phyloP scores from a whole-genome alignment of 2,113 vertebrate species.

The Haliaeetus leucogaster region DNA sequence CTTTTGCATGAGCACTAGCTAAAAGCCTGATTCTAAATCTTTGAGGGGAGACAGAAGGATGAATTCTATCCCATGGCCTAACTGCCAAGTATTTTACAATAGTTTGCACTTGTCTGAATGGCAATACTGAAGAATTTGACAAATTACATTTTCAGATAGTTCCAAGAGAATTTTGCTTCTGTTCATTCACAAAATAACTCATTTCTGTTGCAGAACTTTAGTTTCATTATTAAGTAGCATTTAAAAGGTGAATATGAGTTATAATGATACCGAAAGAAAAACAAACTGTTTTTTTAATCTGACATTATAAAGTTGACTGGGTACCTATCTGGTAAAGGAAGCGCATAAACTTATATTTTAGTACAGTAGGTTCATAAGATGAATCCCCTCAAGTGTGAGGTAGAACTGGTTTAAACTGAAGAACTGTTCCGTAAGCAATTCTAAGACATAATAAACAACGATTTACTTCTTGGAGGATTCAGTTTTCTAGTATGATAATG shows the following conservation, averaged over 20 bases:
- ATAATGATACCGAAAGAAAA: not conserved
- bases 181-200: not conserved
- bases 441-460: not conserved
- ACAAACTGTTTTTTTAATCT: not conserved
- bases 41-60: not conserved
- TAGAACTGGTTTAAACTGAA: not conserved
- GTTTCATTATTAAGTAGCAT: not conserved
- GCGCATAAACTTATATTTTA: not conserved
- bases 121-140: not conserved
- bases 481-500: constrained; percentile 34
- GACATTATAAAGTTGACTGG: not conserved
- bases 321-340: not conserved
- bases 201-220: not conserved
- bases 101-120: not conserved
- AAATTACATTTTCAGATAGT: not conserved
- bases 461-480: constrained; percentile 14
- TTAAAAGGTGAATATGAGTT: not conserved
- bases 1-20: not conserved
- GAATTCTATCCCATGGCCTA: not conserved
- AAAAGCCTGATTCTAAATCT: not conserved
- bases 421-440: not conserved
- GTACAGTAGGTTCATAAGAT: not conserved
- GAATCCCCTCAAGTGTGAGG: not conserved
- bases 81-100: not conserved
- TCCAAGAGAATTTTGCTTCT: not conserved